Evolutionary conservation across 2,888 invertebrate genomes (phyloP), one percentile per base, ranked within the genome.

Genomic region (Drosophila subquinaria): DNA sequence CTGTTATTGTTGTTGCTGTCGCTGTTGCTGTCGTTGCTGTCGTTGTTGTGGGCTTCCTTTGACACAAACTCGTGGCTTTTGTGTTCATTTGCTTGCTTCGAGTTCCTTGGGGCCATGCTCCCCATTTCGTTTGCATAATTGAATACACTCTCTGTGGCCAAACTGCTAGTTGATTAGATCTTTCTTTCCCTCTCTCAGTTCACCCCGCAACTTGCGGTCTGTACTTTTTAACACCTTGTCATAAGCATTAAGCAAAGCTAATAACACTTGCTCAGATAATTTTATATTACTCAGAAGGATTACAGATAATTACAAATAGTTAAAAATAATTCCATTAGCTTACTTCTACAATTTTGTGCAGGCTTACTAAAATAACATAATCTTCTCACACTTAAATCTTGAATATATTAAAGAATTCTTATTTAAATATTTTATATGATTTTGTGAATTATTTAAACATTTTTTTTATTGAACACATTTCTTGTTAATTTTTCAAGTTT

Each of bases 61-160:
- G 88, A 75, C 71, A 86, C 59, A 69, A 72, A 47, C 36, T 72
- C 60, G 53, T 62, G 71, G 70, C 76, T 72, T 80, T 76, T 76
- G 76, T 73, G 50, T 57, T 48, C 35, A 56, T 38, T 65, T 53
- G n/a, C 36, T n/a, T 33, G 35, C 45, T 38, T 56, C 51, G 27
- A 63, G 40, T 42, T 53, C 43, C 63, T 76, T 50, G 52, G 69
- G 64, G 63, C 27, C 23, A 38, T 38, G 36, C 36, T 48, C 30
- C 59, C 48, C 48, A 48, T 51, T 70, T 77, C 51, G 61, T 60
- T 65, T 56, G 64, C 79, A 79, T 79, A 79, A 79, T 78, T 79
- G 81, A 69, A 81, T 53, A 53, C 45, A 64, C 47, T 33, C 57
- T 57, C 5, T 61, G 76, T 48, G 76, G 69, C 47, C 52, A 70